Evolutionary conservation across 2,113 vertebrate species (phyloP).

Genomic region (Daboia siamensis): DNA sequence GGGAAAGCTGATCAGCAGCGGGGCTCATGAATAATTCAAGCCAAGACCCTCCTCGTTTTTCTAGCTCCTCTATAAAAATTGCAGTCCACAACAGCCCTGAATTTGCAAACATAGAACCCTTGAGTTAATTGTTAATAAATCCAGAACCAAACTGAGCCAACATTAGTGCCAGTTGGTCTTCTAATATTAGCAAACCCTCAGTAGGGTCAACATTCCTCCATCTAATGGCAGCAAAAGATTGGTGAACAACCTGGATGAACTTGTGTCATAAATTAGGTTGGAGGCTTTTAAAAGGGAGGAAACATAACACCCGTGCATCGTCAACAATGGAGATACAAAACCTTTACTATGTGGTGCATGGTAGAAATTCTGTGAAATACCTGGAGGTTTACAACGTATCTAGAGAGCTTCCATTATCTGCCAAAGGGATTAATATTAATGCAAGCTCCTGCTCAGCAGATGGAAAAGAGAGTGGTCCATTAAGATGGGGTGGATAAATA

Average conservation of each 20-base stretch:
- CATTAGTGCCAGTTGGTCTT: neutral
- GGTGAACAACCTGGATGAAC: neutral
- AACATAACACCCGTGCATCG: neutral
- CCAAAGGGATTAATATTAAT: neutral
- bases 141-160: neutral
- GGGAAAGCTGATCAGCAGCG: no score
- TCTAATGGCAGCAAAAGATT: neutral
- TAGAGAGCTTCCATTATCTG: neutral
- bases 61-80: no score
- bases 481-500: neutral
- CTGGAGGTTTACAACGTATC: neutral
- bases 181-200: neutral
- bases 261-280: neutral
- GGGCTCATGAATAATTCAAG: no score
- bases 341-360: no score
- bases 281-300: neutral
- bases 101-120: no score
- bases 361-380: neutral
- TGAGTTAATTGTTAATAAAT: no score
- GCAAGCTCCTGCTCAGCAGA: neutral
- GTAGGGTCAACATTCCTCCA: neutral
- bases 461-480: conserved; percentile 2
- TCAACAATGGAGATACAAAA: neutral
- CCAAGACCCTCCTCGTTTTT: no score
- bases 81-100: no score